Evolutionary conservation across 92 coral and sea anemone genomes (phyloP).

Genomic region (Pocillopora meandrina): DNA sequence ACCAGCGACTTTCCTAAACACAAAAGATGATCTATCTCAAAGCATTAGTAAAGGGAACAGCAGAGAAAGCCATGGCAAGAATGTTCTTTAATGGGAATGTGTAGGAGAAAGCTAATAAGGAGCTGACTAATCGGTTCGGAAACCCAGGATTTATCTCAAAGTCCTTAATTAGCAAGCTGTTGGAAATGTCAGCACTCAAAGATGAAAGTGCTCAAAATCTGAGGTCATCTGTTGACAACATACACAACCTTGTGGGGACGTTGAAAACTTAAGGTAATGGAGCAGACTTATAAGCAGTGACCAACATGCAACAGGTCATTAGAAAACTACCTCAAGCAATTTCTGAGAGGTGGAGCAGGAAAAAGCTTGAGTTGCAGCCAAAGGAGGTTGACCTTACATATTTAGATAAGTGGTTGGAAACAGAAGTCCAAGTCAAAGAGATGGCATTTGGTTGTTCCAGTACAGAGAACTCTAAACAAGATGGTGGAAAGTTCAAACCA

Average conservation of each 20-base stretch:
- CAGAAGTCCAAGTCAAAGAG: not conserved
- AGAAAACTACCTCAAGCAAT: not conserved
- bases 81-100: conserved; percentile 29
- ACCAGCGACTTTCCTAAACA: not conserved
- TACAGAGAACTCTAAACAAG: not conserved
- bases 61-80: conserved; percentile 17
- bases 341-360: conserved; percentile 38
- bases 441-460: not conserved
- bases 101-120: conserved; percentile 2
- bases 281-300: conserved; percentile 33
- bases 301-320: conserved; percentile 25
- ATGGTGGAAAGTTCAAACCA: not conserved
- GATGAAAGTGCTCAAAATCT: not conserved
- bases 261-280: conserved; percentile 21
- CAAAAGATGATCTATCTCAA: not conserved
- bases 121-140: conserved; percentile 22
- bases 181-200: conserved; percentile 14
- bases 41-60: not conserved
- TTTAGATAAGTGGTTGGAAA: not conserved
- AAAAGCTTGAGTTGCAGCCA: not conserved
- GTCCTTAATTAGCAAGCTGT: conserved; percentile 3
- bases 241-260: conserved; percentile 16
- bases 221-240: conserved; percentile 11
- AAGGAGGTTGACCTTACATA: not conserved
- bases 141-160: conserved; percentile 35